These are phyloP conservation scores for Oligia strigilis DNA, from an alignment of 2,888 invertebrate species.

Conservation along the genomic window DNA sequence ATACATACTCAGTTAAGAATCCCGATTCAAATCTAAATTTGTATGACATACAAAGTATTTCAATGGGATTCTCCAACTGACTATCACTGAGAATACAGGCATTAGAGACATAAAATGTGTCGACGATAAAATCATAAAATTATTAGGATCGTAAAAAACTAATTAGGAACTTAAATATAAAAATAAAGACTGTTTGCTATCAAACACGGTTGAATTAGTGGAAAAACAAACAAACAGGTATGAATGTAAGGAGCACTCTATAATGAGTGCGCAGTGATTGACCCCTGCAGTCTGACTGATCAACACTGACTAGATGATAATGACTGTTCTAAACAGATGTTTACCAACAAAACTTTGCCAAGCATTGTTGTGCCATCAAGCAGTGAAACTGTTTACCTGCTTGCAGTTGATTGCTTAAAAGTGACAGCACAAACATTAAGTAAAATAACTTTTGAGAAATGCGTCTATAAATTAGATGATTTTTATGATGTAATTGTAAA, in stretches of 20 bases:
- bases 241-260: neutral
- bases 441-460: neutral
- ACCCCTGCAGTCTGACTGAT: neutral
- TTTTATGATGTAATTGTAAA: neutral
- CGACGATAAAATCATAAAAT: neutral
- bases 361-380: slow-evolving; percentile 17
- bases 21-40: neutral
- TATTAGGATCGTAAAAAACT: slow-evolving; percentile 1
- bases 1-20: slow-evolving; percentile 3
- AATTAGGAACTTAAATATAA: slow-evolving; percentile 17
- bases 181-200: slow-evolving; percentile 27
- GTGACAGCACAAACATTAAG: neutral
- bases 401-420: neutral
- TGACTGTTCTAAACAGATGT: slow-evolving; percentile 30
- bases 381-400: slow-evolving; percentile 32
- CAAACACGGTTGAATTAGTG: slow-evolving; percentile 5
- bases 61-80: slow-evolving; percentile 5
- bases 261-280: neutral
- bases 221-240: neutral
- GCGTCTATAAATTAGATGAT: neutral
- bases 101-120: slow-evolving; percentile 15
- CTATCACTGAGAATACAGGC: slow-evolving; percentile 20
- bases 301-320: neutral
- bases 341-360: slow-evolving; percentile 13
- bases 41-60: neutral